These are phyloP conservation scores for Ceratosolen fusciceps DNA, from an alignment of 1,140 invertebrate genomes.

Conservation along the genomic window DNA sequence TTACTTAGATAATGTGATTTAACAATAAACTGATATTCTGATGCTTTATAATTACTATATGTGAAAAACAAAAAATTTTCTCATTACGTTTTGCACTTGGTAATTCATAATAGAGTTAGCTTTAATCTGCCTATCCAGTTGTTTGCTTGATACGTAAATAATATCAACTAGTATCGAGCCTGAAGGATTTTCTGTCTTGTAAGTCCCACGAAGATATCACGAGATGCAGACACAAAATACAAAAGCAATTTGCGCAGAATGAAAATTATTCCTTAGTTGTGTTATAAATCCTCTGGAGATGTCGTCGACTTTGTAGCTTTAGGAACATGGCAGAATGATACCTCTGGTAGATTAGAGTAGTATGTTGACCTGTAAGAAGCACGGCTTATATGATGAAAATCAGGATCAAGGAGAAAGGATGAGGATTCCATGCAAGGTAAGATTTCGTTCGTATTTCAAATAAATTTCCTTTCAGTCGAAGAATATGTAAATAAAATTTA, in stretches of 20 bases:
- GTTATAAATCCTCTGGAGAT: conserved; percentile 39
- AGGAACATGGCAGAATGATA: conserved; percentile 44
- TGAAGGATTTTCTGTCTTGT: conserved; percentile 25
- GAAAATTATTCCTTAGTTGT: conserved; percentile 31
- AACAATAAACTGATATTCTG: conserved; percentile 22
- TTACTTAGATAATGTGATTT: conserved; percentile 25
- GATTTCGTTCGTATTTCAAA: conserved; percentile 24
- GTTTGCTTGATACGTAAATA: background rate
- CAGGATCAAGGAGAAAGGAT: conserved; percentile 16
- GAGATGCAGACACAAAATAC: conserved; percentile 6
- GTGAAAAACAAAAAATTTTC: conserved; percentile 7
- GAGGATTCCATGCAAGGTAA: conserved; percentile 51
- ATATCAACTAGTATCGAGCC: conserved; percentile 6
- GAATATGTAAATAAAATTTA: conserved; percentile 50
- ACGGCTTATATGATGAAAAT: conserved; percentile 66
- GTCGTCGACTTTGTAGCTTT: conserved; percentile 37
- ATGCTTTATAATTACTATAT: conserved; percentile 16
- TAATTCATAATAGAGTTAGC: conserved; percentile 18
- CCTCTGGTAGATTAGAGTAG: conserved; percentile 56
- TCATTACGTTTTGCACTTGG: conserved; percentile 22
- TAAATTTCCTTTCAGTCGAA: conserved; percentile 42
- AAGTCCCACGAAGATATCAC: conserved; percentile 49
- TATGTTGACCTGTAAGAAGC: conserved; percentile 69
- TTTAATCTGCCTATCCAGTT: conserved; percentile 21
- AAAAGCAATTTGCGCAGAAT: conserved; percentile 13